phyloP scores from a whole-genome alignment of 2,888 invertebrate species.

The Melanchra persicariae region DNA sequence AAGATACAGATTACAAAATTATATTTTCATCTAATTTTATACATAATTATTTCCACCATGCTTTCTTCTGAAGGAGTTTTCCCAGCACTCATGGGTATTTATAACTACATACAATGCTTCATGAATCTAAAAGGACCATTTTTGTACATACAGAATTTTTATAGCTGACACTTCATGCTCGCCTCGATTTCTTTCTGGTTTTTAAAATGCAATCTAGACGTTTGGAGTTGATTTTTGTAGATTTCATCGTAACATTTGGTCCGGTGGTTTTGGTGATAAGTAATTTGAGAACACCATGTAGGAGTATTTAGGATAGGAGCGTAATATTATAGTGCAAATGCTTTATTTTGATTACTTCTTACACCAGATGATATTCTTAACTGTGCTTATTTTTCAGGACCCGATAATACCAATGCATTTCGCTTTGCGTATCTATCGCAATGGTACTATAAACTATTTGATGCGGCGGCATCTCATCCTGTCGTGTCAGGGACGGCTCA shows the following conservation, averaged over 20 bases:
- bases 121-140: constrained; percentile 78
- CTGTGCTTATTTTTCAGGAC: constrained; percentile 89
- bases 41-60: constrained; percentile 82
- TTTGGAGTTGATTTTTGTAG: constrained; percentile 68
- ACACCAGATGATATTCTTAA: constrained; percentile 58
- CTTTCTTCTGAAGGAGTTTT: constrained; percentile 84
- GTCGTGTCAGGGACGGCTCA: constrained; percentile 97
- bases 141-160: constrained; percentile 77
- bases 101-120: constrained; percentile 82
- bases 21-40: constrained; percentile 76
- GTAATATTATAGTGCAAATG: constrained; percentile 67
- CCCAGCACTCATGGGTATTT: constrained; percentile 85
- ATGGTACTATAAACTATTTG: constrained; percentile 98
- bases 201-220: constrained; percentile 67
- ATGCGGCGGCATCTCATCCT: constrained; percentile 98
- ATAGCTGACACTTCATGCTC: constrained; percentile 76
- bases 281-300: constrained; percentile 68
- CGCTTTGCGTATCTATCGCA: constrained; percentile 97
- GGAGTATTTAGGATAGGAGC: constrained; percentile 69
- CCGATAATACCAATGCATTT: constrained; percentile 98
- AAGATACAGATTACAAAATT: constrained; percentile 59
- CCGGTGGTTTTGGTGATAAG: constrained; percentile 71
- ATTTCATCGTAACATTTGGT: constrained; percentile 70
- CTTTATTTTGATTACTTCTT: constrained; percentile 61
- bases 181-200: constrained; percentile 74